phyloP scores from a whole-genome alignment of 1,140 invertebrate species.

The Aphelenchoides fujianensis region DNA sequence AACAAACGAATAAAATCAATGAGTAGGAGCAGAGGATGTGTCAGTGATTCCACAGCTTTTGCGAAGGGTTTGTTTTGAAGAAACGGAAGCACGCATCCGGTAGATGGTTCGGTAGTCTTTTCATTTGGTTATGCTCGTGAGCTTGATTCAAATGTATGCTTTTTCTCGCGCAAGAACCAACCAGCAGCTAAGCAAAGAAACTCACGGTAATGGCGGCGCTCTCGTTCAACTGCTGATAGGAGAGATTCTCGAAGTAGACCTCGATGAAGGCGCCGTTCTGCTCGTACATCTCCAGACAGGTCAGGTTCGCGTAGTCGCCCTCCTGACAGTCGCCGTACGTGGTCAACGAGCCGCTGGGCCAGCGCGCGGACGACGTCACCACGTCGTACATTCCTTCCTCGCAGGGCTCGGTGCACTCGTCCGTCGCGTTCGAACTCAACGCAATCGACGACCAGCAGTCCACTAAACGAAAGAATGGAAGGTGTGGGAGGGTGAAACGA shows the following conservation, averaged over 20 bases:
- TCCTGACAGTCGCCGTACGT: constrained; percentile 34
- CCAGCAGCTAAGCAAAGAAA: no score
- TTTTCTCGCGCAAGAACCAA: no score
- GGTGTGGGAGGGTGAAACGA: background rate
- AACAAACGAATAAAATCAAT: constrained; percentile 24
- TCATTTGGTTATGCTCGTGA: no score
- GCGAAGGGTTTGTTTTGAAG: no score
- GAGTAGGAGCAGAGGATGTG: background rate
- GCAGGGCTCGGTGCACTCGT: constrained; percentile 12
- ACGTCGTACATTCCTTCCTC: constrained; percentile 15
- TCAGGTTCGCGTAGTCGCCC: constrained; percentile 25
- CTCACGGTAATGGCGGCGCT: constrained; percentile 26
- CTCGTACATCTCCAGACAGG: constrained; percentile 34
- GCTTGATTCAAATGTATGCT: no score
- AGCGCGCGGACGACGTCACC: constrained; percentile 20
- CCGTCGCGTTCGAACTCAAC: background rate
- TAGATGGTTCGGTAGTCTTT: no score
- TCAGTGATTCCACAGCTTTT: background rate
- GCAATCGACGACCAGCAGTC: constrained; percentile 21
- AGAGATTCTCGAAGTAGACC: constrained; percentile 40
- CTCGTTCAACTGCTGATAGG: constrained; percentile 35
- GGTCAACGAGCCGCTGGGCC: constrained; percentile 23
- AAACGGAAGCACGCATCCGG: no score
- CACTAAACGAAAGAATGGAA: constrained; percentile 20
- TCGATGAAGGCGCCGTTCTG: constrained; percentile 38